Percentiles rank a stretch among this genome's conserved stretches.
phyloP scores from a whole-genome alignment of 30 jellyfish, hydroid and myxozoan genomes.

The Rhopilema esculentum region DNA sequence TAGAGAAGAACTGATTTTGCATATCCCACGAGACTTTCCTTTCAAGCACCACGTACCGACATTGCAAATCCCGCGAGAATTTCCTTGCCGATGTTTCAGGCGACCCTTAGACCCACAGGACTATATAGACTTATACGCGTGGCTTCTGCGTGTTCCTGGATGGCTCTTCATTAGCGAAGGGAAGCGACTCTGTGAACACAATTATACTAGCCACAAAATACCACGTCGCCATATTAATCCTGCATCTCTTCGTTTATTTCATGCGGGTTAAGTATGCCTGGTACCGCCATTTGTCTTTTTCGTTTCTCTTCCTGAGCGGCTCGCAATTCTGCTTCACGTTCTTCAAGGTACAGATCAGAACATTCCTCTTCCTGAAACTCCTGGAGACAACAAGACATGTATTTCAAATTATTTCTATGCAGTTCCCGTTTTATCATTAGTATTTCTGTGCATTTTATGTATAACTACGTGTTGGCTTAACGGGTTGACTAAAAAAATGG shows the following conservation, averaged over 20 bases:
- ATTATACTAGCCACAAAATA: neutral
- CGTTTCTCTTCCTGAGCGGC: conserved; percentile 97
- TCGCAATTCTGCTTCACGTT: conserved; percentile 88
- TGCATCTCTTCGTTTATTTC: conserved; percentile 97
- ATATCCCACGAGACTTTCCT: too few species aligned
- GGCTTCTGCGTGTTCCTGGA: neutral
- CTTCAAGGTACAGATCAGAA: conserved; percentile 92
- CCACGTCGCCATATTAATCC: conserved; percentile 43
- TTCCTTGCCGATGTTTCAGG: neutral
- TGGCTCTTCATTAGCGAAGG: neutral
- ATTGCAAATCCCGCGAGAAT: neutral
- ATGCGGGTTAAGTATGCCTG: conserved; percentile 97
- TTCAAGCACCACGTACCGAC: neutral
- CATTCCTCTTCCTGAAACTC: conserved; percentile 97
- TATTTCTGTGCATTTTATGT: too few species aligned
- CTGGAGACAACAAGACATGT: conserved; percentile 38
- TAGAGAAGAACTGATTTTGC: too few species aligned
- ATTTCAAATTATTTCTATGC: too few species aligned
- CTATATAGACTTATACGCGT: neutral
- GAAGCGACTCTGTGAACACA: neutral
- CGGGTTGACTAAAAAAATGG: too few species aligned
- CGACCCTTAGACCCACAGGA: neutral
- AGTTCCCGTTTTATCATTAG: too few species aligned
- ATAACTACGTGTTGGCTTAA: too few species aligned
- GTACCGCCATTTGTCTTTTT: conserved; percentile 93